A percentile compares a stretch with the other conserved stretches of the same genome.
Evolutionary conservation across 2,888 invertebrate species (phyloP).

Genomic region (Lydus trimaculatus): DNA sequence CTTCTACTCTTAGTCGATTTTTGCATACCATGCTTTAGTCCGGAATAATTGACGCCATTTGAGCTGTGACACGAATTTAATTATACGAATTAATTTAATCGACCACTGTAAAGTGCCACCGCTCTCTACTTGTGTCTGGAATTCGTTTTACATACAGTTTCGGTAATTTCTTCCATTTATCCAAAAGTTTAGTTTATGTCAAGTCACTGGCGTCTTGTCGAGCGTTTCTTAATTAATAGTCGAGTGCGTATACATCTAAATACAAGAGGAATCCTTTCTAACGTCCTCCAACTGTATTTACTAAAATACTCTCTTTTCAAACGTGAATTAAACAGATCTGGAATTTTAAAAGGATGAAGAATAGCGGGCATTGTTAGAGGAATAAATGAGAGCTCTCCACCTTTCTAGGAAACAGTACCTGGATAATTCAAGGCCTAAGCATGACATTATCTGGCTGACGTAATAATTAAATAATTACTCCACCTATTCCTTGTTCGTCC

Average conservation of each 20-base stretch:
- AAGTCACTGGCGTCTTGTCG: not conserved
- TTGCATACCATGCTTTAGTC: not conserved
- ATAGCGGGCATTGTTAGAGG: not conserved
- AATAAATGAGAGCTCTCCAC: not conserved
- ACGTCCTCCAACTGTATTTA: slow-evolving; percentile 18
- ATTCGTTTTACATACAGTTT: slow-evolving; percentile 29
- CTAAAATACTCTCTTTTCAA: slow-evolving; percentile 17
- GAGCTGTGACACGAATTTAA: slow-evolving; percentile 16
- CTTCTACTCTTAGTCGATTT: not conserved
- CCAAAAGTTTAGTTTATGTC: slow-evolving; percentile 16
- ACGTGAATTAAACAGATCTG: no score
- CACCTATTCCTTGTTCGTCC: slow-evolving; percentile 54
- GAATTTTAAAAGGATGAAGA: not conserved
- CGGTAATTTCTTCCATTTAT: slow-evolving; percentile 37
- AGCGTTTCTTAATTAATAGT: slow-evolving; percentile 20
- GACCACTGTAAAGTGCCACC: slow-evolving; percentile 11
- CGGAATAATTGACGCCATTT: slow-evolving; percentile 14
- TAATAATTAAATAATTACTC: slow-evolving; percentile 58
- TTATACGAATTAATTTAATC: slow-evolving; percentile 18
- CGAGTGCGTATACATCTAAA: not conserved
- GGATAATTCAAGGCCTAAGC: not conserved
- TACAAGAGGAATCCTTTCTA: slow-evolving; percentile 22
- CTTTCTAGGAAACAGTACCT: not conserved
- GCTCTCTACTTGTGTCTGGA: not conserved
- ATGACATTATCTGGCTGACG: slow-evolving; percentile 35